A percentile compares a stretch with the other conserved stretches of the same genome.
These are phyloP conservation scores for Mycteria americana DNA, from an alignment of 2,797 vertebrate genomes.

Conservation along the genomic window DNA sequence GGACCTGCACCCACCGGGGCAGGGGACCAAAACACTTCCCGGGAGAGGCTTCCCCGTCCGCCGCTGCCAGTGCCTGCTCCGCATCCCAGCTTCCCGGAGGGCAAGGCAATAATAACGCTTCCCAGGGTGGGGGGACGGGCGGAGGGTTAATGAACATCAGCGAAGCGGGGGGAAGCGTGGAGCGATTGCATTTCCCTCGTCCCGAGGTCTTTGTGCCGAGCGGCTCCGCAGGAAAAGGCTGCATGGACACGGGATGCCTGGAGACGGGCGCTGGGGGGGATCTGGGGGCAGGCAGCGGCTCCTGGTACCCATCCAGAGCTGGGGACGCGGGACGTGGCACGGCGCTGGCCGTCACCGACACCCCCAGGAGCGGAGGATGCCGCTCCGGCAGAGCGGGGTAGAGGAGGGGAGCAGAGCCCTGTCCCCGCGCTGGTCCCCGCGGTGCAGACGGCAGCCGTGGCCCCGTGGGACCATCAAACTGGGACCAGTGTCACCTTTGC, in stretches of 20 bases:
- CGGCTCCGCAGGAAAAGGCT: not conserved
- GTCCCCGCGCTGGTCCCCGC: too few relatives aligned
- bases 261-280: not conserved
- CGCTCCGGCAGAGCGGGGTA: too few relatives aligned
- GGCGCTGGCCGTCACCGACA: not conserved
- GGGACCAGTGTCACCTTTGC: not conserved
- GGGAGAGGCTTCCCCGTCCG: not conserved
- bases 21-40: not conserved
- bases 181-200: not conserved
- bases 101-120: not conserved
- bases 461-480: not conserved
- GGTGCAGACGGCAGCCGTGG: too few relatives aligned
- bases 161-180: not conserved
- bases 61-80: too few relatives aligned
- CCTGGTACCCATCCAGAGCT: too few relatives aligned
- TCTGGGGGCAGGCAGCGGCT: not conserved
- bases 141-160: not conserved
- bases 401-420: too few relatives aligned
- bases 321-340: too few relatives aligned
- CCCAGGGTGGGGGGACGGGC: not conserved
- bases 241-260: not conserved
- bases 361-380: too few relatives aligned
- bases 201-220: not conserved
- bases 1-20: too few relatives aligned
- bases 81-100: not conserved